Base-by-base conservation (phyloP, 2,113 vertebrate genomes). In the Gambusia holbrooki region DNA sequence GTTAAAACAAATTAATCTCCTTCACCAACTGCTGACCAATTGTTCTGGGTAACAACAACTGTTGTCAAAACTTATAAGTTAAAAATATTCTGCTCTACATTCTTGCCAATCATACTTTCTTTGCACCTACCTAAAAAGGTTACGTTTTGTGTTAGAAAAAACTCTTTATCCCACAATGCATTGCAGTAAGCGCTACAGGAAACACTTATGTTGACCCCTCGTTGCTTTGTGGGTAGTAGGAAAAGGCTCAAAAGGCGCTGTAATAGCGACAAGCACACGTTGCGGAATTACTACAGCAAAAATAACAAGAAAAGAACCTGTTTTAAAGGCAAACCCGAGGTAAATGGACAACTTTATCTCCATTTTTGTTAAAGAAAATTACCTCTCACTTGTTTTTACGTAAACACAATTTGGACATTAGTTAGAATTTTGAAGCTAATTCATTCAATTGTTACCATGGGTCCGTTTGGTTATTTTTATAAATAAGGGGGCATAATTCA, bases 201-300 rank as follows among this genome's bases (percentile, higher is more conserved):
- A 92, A 65, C 1, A 76, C 8, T 87, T 6, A 10, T 61, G 0
- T 10, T 72, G 37, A 73, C 19, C 62, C 12, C 0, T 1, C 12
- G 77, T 62, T 22, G 91, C 86, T 91, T 93, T 92, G 79, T 92
- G 92, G 92, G 90, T 79, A 91, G 61, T 68, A 87, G 91, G 89
- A 92, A 92, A 79, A 91, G 74, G 79, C 81, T 85, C 86, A 81
- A 83, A 83, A 86, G 77, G 37, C 14, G 19, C 37, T 11, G 32
- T 6, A 5, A 73, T 62, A 80, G 4, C 86, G 84, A 76, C 81
- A 8, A 28, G 0, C 17, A 83, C 91, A 93, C 90, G 91, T 92
- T 92, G 89, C 65, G 17, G 17, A 62, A 2, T 58, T 17, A 4
- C 1, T 22, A 3, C 28, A 29, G 28, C 72, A 37, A 58, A 64